These are phyloP conservation scores for Zootoca vivipara DNA, from an alignment of 2,113 vertebrate genomes.

Conservation along the genomic window DNA sequence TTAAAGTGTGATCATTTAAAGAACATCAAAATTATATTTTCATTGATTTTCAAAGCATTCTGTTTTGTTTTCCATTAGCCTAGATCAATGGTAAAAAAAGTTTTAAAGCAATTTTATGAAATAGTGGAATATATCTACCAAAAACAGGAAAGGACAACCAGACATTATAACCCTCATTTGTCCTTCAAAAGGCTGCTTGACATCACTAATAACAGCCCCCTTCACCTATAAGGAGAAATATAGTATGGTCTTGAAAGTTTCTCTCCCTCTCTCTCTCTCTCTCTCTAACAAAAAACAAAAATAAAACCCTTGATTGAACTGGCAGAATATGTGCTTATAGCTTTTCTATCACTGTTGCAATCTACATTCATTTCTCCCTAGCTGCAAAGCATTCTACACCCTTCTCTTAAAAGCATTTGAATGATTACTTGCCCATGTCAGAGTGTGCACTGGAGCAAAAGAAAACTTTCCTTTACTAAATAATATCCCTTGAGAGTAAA, in stretches of 20 bases:
- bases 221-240: slow-evolving; percentile 62
- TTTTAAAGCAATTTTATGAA: slow-evolving; percentile 4
- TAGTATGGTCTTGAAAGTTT: slow-evolving; percentile 47
- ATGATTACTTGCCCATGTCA: slow-evolving; percentile 64
- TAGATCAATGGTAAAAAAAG: slow-evolving; percentile 43
- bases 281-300: slow-evolving; percentile 16
- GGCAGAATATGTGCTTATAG: slow-evolving; percentile 66
- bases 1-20: not conserved
- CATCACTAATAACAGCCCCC: slow-evolving; percentile 64
- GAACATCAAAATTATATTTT: not conserved
- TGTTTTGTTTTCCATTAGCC: slow-evolving; percentile 36
- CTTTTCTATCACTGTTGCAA: slow-evolving; percentile 69
- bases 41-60: not conserved
- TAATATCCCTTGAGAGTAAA: slow-evolving; percentile 53
- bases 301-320: slow-evolving; percentile 52
- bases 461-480: slow-evolving; percentile 44
- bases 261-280: not conserved
- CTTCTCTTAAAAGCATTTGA: slow-evolving; percentile 66
- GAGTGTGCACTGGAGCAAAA: slow-evolving; percentile 51
- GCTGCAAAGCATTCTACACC: slow-evolving; percentile 57
- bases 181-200: slow-evolving; percentile 64
- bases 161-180: slow-evolving; percentile 46
- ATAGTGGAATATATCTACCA: slow-evolving; percentile 13
- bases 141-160: slow-evolving; percentile 40
- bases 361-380: slow-evolving; percentile 69